Percentiles rank a stretch among this genome's conserved stretches.
These are phyloP conservation scores for Diadumene lineata DNA, from an alignment of 92 coral and sea anemone genomes.

Conservation along the genomic window DNA sequence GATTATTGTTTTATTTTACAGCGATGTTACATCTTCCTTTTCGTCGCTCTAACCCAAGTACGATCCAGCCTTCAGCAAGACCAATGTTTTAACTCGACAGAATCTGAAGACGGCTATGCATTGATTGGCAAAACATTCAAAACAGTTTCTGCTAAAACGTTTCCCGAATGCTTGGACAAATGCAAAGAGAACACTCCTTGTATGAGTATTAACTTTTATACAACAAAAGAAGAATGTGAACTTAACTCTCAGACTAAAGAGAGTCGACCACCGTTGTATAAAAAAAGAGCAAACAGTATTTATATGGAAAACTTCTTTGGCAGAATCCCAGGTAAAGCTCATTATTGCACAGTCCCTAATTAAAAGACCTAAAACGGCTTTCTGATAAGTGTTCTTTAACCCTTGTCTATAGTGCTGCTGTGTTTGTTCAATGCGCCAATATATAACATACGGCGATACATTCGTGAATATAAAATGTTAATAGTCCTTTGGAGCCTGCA, in stretches of 20 bases:
- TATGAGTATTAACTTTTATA: slow-evolving; percentile 1
- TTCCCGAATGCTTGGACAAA: neutral
- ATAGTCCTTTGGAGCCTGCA: too few species aligned
- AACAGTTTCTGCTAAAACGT: neutral
- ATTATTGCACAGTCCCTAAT: too few species aligned
- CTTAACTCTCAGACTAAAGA: slow-evolving; percentile 41
- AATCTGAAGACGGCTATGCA: neutral
- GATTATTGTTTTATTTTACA: too few species aligned
- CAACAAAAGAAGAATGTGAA: neutral
- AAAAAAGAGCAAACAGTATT: slow-evolving; percentile 7
- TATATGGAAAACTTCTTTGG: neutral
- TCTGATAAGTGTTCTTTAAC: too few species aligned
- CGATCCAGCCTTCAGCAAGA: neutral
- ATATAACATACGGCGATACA: too few species aligned
- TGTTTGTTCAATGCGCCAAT: too few species aligned
- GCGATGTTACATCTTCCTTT: too few species aligned
- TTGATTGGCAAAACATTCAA: neutral
- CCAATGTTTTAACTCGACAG: neutral
- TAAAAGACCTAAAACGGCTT: too few species aligned
- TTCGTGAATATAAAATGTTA: too few species aligned
- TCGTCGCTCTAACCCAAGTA: neutral
- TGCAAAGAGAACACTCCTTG: neutral
- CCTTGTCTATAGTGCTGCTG: too few species aligned
- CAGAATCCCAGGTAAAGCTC: slow-evolving; percentile 19
- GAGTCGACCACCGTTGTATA: slow-evolving; percentile 35